A percentile compares a stretch with the other conserved stretches of the same genome.
phyloP scores from a whole-genome alignment of 2,113 vertebrate species.

The Platanista minor region DNA sequence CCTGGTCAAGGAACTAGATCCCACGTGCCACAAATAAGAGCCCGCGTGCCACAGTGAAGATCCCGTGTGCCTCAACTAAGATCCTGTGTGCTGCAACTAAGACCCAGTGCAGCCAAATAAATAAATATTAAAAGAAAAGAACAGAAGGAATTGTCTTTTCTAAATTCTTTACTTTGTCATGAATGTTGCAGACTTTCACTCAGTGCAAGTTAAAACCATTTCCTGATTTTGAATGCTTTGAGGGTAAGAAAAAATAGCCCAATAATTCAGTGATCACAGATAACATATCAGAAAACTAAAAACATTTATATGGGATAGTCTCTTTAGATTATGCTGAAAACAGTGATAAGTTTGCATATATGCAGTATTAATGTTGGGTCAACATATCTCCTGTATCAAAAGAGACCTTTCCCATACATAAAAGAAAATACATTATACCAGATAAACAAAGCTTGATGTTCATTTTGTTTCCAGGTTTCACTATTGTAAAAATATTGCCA shows the following conservation, averaged over 20 bases:
- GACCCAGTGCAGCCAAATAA: too few species aligned
- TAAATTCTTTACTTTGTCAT: conserved; percentile 9
- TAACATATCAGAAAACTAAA: not conserved
- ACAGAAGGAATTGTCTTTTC: not conserved
- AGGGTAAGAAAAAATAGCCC: not conserved
- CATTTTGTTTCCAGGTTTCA: not conserved
- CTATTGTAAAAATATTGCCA: not conserved
- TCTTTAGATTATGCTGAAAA: not conserved
- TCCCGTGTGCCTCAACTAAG: too few species aligned
- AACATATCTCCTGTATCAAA: not conserved
- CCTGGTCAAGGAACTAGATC: too few species aligned
- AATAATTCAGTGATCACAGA: not conserved
- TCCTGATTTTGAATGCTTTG: not conserved
- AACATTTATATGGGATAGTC: not conserved
- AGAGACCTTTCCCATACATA: not conserved
- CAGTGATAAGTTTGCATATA: not conserved
- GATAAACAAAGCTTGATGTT: not conserved
- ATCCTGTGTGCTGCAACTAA: too few species aligned
- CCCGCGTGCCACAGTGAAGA: accelerated
- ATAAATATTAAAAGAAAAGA: too few species aligned
- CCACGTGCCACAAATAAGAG: too few species aligned
- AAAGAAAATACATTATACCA: not conserved
- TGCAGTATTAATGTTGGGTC: not conserved
- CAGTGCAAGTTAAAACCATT: not conserved
- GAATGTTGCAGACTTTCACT: not conserved